phyloP scores from a whole-genome alignment of 2,797 vertebrate species.

The Trematomus bernacchii region DNA sequence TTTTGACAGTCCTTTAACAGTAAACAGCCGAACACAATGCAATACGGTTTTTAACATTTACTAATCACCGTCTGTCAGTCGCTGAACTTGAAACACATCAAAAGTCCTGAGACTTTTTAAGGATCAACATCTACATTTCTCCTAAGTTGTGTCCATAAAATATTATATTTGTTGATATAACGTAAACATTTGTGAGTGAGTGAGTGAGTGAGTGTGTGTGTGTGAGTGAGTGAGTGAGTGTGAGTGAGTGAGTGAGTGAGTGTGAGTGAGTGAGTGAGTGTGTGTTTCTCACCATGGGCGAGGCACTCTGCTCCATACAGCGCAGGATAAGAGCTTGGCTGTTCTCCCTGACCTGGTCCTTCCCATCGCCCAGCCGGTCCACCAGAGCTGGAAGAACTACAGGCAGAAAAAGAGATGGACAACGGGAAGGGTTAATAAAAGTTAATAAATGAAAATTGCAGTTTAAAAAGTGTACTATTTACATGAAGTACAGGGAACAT shows the following conservation, averaged over 20 bases:
- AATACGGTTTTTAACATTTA: neutral
- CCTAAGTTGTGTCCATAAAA: no score
- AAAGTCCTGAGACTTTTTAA: neutral
- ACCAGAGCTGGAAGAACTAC: constrained; percentile 91
- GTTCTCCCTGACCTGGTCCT: constrained; percentile 98
- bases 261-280: no score
- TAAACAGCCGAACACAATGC: neutral
- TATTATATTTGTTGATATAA: no score
- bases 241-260: no score
- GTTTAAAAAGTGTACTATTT: constrained; percentile 9
- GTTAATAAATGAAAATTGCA: constrained; percentile 10
- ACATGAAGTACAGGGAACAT: constrained; percentile 15
- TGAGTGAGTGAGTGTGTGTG: no score
- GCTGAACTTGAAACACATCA: neutral
- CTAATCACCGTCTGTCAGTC: neutral
- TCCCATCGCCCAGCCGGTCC: constrained; percentile 95
- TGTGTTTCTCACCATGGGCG: constrained; percentile 89
- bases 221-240: no score
- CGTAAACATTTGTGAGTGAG: no score
- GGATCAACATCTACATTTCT: neutral
- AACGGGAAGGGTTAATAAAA: neutral
- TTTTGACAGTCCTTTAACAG: neutral
- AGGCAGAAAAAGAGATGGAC: constrained; percentile 17
- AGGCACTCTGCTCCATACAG: constrained; percentile 91
- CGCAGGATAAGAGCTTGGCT: constrained; percentile 92